Evolutionary conservation across 2,888 invertebrate genomes (phyloP), one percentile per base, ranked within the genome.

Genomic region (Sabatieria punctata): DNA sequence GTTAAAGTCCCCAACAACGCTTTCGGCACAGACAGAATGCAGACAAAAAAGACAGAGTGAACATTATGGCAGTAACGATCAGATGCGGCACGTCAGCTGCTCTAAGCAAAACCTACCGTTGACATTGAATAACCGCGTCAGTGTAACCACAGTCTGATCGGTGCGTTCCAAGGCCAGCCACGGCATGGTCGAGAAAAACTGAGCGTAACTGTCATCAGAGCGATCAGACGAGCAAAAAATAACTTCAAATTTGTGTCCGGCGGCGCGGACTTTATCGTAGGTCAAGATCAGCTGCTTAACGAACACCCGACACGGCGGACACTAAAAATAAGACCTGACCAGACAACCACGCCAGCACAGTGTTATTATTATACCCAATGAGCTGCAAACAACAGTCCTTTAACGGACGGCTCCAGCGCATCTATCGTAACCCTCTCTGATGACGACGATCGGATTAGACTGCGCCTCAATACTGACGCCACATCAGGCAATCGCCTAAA

Each of bases 181-280:
- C 0, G 83, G 80, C 75, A 85, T 81, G 1, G 75, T 75, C 56
- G 76, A 74, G 11, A 77, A 74, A 53, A 82, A 80, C 44, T 77
- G 75, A 49, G 75, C 74, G 70, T 78, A 85, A 0, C 83, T 83
- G 50, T 82, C 82, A 53, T 78, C 76, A 57, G 82, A 82, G 65
- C 85, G 77, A 71, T 85, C 85, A 41, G 83, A 84, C 64, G 83
- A 84, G 55, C 84, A 79, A 60, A 84, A 81, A 53, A 85, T 78
- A 41, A 85, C 77, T 68, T 83, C 81, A 54, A 84, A 80, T 61
- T 75, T 73, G 52, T 78, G 77, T 22, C 79, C 76, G 22, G 76
- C 71, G 43, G 78, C 76, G 57, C 77, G 74, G 54, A 85, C 74
- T 46, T 78, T 74, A 3, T 77, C 69, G 60, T 84, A 79, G 41